These are phyloP conservation scores for Zeugodacus cucurbitae DNA, from an alignment of 1,140 invertebrate species.

Conservation along the genomic window DNA sequence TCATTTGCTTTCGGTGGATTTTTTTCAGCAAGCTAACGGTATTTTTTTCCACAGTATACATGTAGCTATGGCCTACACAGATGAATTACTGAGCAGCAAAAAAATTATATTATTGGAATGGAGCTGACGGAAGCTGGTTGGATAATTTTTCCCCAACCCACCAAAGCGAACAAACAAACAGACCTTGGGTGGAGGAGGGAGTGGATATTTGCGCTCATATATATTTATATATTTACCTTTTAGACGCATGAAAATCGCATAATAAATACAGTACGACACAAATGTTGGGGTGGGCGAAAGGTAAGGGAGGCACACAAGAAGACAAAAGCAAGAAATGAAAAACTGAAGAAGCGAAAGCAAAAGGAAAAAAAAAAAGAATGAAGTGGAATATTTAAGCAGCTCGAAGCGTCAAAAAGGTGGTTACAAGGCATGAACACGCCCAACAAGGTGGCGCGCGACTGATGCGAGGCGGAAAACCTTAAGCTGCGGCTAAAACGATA, in stretches of 20 bases:
- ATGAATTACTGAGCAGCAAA: neutral
- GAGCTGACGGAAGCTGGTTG: neutral
- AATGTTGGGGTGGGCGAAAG: neutral
- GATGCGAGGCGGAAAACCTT: neutral
- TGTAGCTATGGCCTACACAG: neutral
- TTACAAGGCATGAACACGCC: neutral
- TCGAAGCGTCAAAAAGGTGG: constrained; percentile 24
- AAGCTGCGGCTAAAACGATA: constrained; percentile 39
- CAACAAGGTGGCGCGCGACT: neutral
- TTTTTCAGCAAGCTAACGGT: neutral
- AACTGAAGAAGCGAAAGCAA: neutral
- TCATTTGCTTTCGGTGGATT: constrained; percentile 39
- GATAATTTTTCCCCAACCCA: neutral
- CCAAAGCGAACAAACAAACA: neutral
- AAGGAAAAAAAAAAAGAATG: neutral
- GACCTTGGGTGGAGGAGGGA: neutral
- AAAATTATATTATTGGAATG: neutral
- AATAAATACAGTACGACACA: neutral
- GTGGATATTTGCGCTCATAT: neutral
- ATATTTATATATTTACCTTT: neutral
- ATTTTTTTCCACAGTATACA: neutral
- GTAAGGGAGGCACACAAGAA: too few species aligned
- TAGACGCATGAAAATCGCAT: neutral
- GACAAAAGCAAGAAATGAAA: neutral
- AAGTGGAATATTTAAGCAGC: constrained; percentile 20